Evolutionary conservation across 2,797 vertebrate species (phyloP), one percentile per base, ranked within the genome.

Genomic region (Eulemur coronatus): DNA sequence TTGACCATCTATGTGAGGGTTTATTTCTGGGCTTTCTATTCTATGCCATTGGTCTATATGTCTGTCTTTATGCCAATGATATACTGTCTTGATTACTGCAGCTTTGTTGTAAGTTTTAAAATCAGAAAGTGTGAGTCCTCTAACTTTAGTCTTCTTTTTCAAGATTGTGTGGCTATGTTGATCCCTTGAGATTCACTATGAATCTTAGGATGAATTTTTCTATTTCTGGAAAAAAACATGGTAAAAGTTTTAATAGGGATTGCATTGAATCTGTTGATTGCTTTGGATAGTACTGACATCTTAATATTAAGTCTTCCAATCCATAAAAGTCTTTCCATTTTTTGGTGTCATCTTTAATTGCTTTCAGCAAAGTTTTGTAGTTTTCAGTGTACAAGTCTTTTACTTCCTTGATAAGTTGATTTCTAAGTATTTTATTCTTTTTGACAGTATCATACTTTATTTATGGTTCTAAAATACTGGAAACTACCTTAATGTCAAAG

Each of bases 401-500:
- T 22, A 69, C 18, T 4, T 81, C 69, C 43, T 65, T 70, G 38
- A 22, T 67, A 61, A 63, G 9, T 46, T 70, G 30, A 90, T 70
- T 89, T 41, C 15, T 41, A 69, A 84, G 28, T 52, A 46, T 35
- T 73, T 81, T 67, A n/a, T 61, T 90, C 30, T 84, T 69, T 79
- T 73, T 84, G 52, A 86, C 55, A 69, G 35, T 18, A 85, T 76
- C n/a, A 50, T 4, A 30, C 67, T 95, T 94, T 67, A 93, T 84
- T 96, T 91, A 79, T 46, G 84, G 76, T 33, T 96, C 75, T 35
- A 67, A 85, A 94, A 87, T 67, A 55, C 7, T 13, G 28, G 67
- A 75, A 96, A 85, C 7, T 55, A 89, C 33, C 28, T 91, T 24
- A 92, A 65, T 52, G 22, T 70, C 69, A 94, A 96, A 94, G 30